phyloP scores from a whole-genome alignment of 2,797 vertebrate species.

The Prionace glauca region DNA sequence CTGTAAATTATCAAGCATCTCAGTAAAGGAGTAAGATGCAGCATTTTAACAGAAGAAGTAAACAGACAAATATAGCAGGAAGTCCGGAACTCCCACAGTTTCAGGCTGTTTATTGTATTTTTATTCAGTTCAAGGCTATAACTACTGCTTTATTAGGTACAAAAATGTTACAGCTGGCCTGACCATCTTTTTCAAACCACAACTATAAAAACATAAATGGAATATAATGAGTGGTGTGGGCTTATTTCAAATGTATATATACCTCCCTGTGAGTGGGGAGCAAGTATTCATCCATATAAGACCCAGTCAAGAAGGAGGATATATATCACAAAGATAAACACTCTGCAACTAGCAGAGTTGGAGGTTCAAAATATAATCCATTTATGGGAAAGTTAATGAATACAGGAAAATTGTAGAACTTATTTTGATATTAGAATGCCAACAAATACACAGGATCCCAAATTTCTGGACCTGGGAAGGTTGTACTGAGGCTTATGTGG shows the following conservation, averaged over 20 bases:
- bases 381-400: not conserved
- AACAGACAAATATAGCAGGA: slow-evolving; percentile 9
- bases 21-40: not conserved
- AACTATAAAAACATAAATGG: not conserved
- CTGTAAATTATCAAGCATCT: not conserved
- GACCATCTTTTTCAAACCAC: not conserved
- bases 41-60: slow-evolving; percentile 30
- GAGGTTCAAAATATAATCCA: not conserved
- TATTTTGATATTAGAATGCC: not conserved
- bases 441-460: not conserved
- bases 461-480: not conserved
- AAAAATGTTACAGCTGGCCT: not conserved
- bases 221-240: not conserved
- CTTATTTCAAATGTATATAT: not conserved
- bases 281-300: slow-evolving; percentile 4
- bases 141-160: slow-evolving; percentile 23
- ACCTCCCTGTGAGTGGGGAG: not conserved
- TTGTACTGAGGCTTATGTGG: not conserved
- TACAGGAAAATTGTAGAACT: not conserved
- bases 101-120: not conserved
- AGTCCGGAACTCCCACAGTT: not conserved
- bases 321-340: not conserved
- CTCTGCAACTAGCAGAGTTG: not conserved
- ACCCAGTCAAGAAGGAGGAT: not conserved
- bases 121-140: not conserved